Evolutionary conservation across 2,113 vertebrate genomes (phyloP).

Genomic region (Illadopsis cleaveri): DNA sequence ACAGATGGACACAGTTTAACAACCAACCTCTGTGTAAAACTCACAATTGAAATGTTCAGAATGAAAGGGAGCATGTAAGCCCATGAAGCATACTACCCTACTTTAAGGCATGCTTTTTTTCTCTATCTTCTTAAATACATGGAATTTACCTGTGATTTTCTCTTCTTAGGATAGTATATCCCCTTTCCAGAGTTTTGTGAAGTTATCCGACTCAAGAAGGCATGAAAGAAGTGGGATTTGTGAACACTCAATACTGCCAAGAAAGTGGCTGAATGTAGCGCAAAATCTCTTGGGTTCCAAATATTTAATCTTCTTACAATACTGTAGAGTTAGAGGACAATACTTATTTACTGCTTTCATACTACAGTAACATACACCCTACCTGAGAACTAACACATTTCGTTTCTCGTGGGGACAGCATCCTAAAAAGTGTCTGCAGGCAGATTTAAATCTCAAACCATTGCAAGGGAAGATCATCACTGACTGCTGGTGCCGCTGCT

Average conservation of each 20-base stretch:
- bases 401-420: neutral
- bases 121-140: neutral
- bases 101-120: neutral
- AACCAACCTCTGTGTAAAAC: neutral
- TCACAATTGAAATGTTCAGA: neutral
- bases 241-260: neutral
- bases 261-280: neutral
- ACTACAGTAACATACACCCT: neutral
- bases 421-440: neutral
- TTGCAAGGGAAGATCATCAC: neutral
- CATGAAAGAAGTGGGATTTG: conserved; percentile 23
- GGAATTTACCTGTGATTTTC: neutral
- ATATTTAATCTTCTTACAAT: conserved; percentile 27
- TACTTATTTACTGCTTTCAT: neutral
- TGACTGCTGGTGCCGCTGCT: neutral
- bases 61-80: neutral
- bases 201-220: neutral
- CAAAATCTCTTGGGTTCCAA: neutral
- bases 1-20: neutral
- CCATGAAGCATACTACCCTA: neutral
- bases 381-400: neutral
- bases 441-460: neutral
- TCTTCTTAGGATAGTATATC: neutral
- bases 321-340: neutral
- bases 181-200: neutral